Percentiles rank a stretch among this genome's conserved stretches.
These are phyloP conservation scores for Agriopis aurantiaria DNA, from an alignment of 2,888 invertebrate species.

Conservation along the genomic window DNA sequence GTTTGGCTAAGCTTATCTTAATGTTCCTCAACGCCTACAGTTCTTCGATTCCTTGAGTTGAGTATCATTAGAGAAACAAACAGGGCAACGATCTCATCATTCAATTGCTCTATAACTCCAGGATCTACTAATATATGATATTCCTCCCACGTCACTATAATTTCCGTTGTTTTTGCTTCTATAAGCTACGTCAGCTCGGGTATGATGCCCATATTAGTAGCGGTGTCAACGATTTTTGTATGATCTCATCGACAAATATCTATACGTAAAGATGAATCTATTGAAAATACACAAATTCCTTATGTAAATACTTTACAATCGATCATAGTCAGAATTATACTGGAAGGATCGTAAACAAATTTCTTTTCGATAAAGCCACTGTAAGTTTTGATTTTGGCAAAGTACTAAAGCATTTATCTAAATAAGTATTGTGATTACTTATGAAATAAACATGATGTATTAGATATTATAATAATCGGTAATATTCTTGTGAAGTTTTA, in stretches of 20 bases:
- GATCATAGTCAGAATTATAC: background rate
- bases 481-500: constrained; percentile 2
- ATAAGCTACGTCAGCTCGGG: constrained; percentile 13
- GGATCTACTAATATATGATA: constrained; percentile 25
- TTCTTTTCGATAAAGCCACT: no score
- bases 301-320: background rate
- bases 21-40: constrained; percentile 22
- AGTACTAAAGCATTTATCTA: background rate
- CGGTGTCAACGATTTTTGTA: constrained; percentile 28
- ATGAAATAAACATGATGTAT: background rate
- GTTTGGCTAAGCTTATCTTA: constrained; percentile 13
- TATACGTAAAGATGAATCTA: constrained; percentile 21
- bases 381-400: background rate
- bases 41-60: constrained; percentile 14
- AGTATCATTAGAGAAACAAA: constrained; percentile 8
- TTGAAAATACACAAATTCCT: background rate
- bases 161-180: constrained; percentile 32
- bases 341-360: background rate
- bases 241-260: constrained; percentile 35
- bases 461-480: constrained; percentile 10
- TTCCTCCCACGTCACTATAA: constrained; percentile 22
- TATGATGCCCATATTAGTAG: constrained; percentile 30
- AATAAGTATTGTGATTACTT: constrained; percentile 1
- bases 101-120: constrained; percentile 27
- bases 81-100: constrained; percentile 30